Evolutionary conservation across 2,113 vertebrate species (phyloP).

Genomic region (Poeciliopsis prolifica): DNA sequence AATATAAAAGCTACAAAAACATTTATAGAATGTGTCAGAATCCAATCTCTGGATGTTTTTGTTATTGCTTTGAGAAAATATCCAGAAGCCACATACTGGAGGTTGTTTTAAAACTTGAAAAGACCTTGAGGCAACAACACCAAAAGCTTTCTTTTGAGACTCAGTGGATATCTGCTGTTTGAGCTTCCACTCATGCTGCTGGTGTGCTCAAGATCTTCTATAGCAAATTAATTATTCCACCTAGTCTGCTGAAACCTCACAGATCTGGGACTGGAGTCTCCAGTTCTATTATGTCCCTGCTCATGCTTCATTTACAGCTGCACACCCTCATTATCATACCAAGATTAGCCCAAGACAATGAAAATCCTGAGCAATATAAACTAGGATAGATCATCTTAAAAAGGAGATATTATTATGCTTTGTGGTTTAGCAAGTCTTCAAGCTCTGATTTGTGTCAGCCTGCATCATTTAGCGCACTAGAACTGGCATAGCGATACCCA

Average conservation of each 20-base stretch:
- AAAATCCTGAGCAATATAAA: neutral
- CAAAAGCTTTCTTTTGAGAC: slow-evolving; percentile 12
- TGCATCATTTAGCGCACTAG: neutral
- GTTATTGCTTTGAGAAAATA: slow-evolving; percentile 1
- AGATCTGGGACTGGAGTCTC: slow-evolving; percentile 22
- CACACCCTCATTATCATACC: slow-evolving; percentile 15
- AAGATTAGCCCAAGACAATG: neutral
- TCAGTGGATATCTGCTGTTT: slow-evolving; percentile 16
- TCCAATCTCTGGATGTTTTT: neutral
- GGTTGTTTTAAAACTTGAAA: slow-evolving; percentile 23
- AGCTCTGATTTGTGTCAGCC: neutral
- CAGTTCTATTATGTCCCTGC: slow-evolving; percentile 26
- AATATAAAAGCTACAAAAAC: neutral
- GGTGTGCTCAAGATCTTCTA: slow-evolving; percentile 21
- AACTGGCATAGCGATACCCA: slow-evolving; percentile 3
- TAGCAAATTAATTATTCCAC: slow-evolving; percentile 46
- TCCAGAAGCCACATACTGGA: slow-evolving; percentile 9
- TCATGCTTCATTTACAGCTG: slow-evolving; percentile 37
- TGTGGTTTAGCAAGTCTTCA: neutral
- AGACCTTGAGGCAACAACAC: neutral
- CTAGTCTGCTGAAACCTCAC: slow-evolving; percentile 25
- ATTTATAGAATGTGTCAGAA: neutral
- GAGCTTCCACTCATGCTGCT: slow-evolving; percentile 6
- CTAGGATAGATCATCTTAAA: neutral
- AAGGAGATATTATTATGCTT: neutral